Evolutionary conservation across 2,797 vertebrate genomes (phyloP).

Genomic region (Lophius americanus): DNA sequence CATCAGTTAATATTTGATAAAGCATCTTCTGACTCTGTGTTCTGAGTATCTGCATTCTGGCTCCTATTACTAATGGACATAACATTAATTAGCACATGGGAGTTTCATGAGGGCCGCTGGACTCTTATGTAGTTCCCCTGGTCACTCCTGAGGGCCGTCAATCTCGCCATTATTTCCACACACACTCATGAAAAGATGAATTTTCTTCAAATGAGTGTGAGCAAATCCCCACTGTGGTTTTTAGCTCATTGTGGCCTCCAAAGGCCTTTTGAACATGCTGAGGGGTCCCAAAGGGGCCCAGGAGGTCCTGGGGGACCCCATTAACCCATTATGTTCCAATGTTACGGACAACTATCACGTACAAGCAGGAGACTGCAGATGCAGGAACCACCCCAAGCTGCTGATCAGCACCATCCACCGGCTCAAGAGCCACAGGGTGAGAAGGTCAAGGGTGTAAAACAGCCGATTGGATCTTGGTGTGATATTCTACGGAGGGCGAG

Average conservation of each 20-base stretch:
- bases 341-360: constrained; percentile 62
- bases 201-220: background rate
- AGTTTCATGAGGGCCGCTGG: no score
- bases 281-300: constrained; percentile 53
- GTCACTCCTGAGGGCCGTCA: no score
- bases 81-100: no score
- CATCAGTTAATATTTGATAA: no score
- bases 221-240: constrained; percentile 33
- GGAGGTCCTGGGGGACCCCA: constrained; percentile 62
- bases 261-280: constrained; percentile 25
- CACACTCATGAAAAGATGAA: no score
- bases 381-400: constrained; percentile 40
- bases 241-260: constrained; percentile 31
- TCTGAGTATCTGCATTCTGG: no score
- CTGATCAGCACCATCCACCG: constrained; percentile 43
- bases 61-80: no score
- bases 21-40: no score
- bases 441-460: constrained; percentile 16
- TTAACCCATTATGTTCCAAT: constrained; percentile 71
- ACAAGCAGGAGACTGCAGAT: constrained; percentile 46
- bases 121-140: no score
- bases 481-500: constrained; percentile 1
- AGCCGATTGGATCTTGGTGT: constrained; percentile 8
- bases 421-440: constrained; percentile 12
- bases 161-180: no score